A percentile compares a stretch with the other conserved stretches of the same genome.
phyloP scores from a whole-genome alignment of 2,113 vertebrate genomes.

The Tenrec ecaudatus region DNA sequence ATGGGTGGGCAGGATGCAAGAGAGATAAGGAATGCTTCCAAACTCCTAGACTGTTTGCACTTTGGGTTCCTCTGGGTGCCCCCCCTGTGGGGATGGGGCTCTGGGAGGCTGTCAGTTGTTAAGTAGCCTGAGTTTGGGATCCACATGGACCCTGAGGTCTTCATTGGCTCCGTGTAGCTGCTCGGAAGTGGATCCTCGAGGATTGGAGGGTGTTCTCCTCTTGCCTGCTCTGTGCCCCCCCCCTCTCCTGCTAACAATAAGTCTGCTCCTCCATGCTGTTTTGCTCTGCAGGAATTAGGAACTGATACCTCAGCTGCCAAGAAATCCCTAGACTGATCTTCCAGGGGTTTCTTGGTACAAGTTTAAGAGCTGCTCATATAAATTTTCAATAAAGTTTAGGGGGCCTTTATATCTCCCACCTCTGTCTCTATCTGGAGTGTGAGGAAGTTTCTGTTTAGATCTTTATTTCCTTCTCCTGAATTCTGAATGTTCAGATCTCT shows the following conservation, averaged over 20 bases:
- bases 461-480: background rate
- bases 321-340: background rate
- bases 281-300: background rate
- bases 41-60: background rate
- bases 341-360: background rate
- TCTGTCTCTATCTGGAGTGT: background rate
- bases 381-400: background rate
- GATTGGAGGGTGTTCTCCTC: too few relatives aligned
- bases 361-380: background rate
- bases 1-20: background rate
- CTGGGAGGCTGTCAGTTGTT: background rate
- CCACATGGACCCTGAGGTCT: too few relatives aligned
- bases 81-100: background rate
- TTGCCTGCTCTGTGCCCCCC: background rate
- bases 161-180: too few relatives aligned
- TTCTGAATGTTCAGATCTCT: background rate
- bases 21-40: background rate
- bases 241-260: too few relatives aligned
- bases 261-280: background rate
- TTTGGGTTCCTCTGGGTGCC: background rate
- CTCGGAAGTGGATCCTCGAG: too few relatives aligned
- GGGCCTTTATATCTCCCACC: background rate
- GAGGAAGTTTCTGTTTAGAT: background rate
- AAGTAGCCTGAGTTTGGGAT: background rate
- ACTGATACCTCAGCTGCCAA: background rate